Conservation (phyloP, 2,113 vertebrate genomes). For the Hydrochoerus hydrochaeris region DNA sequence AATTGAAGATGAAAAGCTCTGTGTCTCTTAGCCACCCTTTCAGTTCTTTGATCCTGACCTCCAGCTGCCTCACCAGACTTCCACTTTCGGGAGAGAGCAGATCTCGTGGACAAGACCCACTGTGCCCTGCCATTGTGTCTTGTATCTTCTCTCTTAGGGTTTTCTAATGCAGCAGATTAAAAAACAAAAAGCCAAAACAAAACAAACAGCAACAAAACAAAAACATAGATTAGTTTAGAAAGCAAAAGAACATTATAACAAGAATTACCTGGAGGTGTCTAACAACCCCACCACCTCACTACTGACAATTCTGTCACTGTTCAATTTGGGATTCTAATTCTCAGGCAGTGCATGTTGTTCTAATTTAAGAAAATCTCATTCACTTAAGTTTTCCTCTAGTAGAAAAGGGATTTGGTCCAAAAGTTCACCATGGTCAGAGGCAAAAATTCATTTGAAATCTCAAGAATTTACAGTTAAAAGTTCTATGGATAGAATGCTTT, state of each 20-base stretch:
- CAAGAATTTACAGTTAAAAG: conserved; percentile 78
- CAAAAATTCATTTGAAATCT: conserved; percentile 82
- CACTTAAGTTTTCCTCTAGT: conserved; percentile 46
- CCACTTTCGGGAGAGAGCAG: conserved; percentile 95
- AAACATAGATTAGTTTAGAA: conserved; percentile 82
- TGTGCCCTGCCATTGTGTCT: conserved; percentile 85
- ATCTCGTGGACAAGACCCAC: conserved; percentile 87
- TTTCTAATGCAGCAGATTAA: conserved; percentile 89
- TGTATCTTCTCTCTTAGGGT: conserved; percentile 90
- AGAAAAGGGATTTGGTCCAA: conserved; percentile 69
- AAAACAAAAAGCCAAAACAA: conserved; percentile 74
- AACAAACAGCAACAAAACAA: conserved; percentile 72
- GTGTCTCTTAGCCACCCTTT: conserved; percentile 98
- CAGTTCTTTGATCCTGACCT: conserved; percentile 96
- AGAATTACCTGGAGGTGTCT: conserved; percentile 68
- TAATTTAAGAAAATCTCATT: conserved; percentile 36
- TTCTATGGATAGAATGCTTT: conserved; percentile 75
- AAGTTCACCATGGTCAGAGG: conserved; percentile 70
- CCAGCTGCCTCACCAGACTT: conserved; percentile 95
- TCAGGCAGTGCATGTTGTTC: background rate
- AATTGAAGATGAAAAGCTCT: conserved; percentile 99
- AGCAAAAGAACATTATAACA: conserved; percentile 69
- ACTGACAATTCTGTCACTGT: conserved; percentile 56
- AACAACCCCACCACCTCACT: conserved; percentile 36
- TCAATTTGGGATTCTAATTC: background rate